Evolutionary conservation across 2,797 vertebrate species (phyloP), one percentile per base, ranked within the genome.

Genomic region (Chelidonichthys spinosus): DNA sequence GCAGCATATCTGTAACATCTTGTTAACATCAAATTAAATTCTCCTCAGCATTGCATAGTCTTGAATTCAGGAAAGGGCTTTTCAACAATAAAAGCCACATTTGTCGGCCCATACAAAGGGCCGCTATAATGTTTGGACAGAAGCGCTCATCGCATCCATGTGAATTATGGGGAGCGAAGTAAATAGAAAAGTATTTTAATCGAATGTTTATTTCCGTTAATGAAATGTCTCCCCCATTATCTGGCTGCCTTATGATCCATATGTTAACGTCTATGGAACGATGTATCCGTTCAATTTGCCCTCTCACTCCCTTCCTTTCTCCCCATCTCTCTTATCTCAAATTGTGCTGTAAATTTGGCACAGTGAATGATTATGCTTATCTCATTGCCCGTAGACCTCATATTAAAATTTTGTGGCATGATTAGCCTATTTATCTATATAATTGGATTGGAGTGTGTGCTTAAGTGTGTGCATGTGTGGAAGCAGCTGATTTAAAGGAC

Each of bases 401-500:
- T 95, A 95, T 94, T 94, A 88, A 94, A 92, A 95, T 94, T 93
- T 93, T 92, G 91, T 91, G 88, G 91, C 91, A 92, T 94, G 93
- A 95, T 95, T 95, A 94, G 93, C 91, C 92, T 92, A 95, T 95
- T 95, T 95, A 95, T 95, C 94, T 94, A 92, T 91, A 91, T 95
- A 95, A 95, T 95, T 94, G 94, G 95, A 95, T 94, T 94, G 87
- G 93, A 92, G 87, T 90, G 90, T 90, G 86, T 76, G 82, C 85
- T 80, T 85, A 65, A 46, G 78, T 84, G 72, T 82, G 81, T 74
- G 25, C 25, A 68, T 92, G 89, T 88, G 87, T 78, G 66, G 76
- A 85, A 82, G 74, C 83, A 65, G 69, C 77, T 87, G 88, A 93
- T 92, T 93, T 91, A 84, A 86, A 87, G 81, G 79, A 80, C 68